Percentiles rank a stretch among this genome's conserved stretches.
Conservation (phyloP, 2,797 vertebrate genomes). For the Cyprinella venusta region DNA sequence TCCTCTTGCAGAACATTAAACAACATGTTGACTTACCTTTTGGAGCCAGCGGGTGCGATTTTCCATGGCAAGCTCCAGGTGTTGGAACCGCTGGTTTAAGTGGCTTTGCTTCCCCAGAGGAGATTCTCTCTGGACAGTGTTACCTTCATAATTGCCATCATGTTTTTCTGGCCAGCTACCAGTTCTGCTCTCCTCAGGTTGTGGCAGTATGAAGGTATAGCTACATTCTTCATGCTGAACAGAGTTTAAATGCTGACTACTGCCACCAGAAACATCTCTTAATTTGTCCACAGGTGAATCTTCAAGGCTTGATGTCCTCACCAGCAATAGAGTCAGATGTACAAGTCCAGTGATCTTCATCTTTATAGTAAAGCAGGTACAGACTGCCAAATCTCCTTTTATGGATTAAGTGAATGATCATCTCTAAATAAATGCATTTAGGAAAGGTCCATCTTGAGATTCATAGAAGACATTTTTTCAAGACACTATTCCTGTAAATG, state of each 20-base stretch:
- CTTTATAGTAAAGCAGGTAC: slow-evolving; percentile 8
- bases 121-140: slow-evolving; percentile 82
- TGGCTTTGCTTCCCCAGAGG: slow-evolving; percentile 79
- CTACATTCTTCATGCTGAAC: slow-evolving; percentile 83
- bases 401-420: neutral
- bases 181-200: slow-evolving; percentile 79
- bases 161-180: slow-evolving; percentile 68
- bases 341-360: slow-evolving; percentile 29
- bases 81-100: slow-evolving; percentile 82
- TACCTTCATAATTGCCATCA: slow-evolving; percentile 74
- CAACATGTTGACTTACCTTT: slow-evolving; percentile 75
- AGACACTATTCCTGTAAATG: neutral
- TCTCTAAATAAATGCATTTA: neutral
- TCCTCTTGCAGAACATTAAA: neutral
- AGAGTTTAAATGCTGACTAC: slow-evolving; percentile 78
- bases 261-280: slow-evolving; percentile 58
- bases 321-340: slow-evolving; percentile 14
- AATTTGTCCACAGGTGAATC: neutral
- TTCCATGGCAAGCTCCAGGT: slow-evolving; percentile 85
- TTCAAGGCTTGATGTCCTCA: neutral
- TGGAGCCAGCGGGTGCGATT: slow-evolving; percentile 86
- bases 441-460: neutral
- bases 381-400: neutral
- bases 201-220: slow-evolving; percentile 85
- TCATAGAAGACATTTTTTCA: neutral